Base-by-base conservation (phyloP, 2,113 vertebrate genomes). In the Podarcis cretensis region DNA sequence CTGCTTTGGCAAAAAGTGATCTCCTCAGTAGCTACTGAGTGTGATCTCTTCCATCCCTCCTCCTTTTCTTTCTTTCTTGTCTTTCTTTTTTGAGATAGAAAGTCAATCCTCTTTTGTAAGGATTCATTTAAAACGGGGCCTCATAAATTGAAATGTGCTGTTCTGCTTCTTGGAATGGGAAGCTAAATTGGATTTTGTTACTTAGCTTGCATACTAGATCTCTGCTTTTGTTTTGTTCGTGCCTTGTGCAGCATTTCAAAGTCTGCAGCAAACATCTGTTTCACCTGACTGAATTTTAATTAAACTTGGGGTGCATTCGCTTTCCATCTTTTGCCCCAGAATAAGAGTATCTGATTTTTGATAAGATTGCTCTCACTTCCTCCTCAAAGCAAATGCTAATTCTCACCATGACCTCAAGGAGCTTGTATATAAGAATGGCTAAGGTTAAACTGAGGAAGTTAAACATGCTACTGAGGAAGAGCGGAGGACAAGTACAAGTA, bases 161-260 rank as follows among this genome's bases (percentile, higher is more conserved):
- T 82, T 87, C 78, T 87, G 68, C 69, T 81, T 6, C 54, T 74
- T 75, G 73, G 71, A 83, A 88, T 68, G 30, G 63, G 87, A 77
- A 77, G 76, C 21, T 66, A 83, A 88, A 77, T 88, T 83, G 87
- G 87, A 65, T 83, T 88, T 88, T 83, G 87, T 82, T 82, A 75
- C 80, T 88, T 88, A 43, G n/a, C 71, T 83, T 83, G 73, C 74
- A 48, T 43, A 43, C 59, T 20, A 83, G 81, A 83, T 66, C 57
- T 35, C 14, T 10, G 54, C 10, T 85, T 74, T 63, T 65, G 59
- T 76, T 83, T 88, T 48, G 35, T 32, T 75, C 71, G 8, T 25
- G 69, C 37, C 54, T 77, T 88, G 71, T 83, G 20, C 4, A 48
- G 71, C 59, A 54, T 76, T 83, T 66, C 25, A 20, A 76, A 63